Percentiles rank a stretch among this genome's conserved stretches.
These are phyloP conservation scores for Tenthredo scrophulariae DNA, from an alignment of 2,888 invertebrate genomes.

Conservation along the genomic window DNA sequence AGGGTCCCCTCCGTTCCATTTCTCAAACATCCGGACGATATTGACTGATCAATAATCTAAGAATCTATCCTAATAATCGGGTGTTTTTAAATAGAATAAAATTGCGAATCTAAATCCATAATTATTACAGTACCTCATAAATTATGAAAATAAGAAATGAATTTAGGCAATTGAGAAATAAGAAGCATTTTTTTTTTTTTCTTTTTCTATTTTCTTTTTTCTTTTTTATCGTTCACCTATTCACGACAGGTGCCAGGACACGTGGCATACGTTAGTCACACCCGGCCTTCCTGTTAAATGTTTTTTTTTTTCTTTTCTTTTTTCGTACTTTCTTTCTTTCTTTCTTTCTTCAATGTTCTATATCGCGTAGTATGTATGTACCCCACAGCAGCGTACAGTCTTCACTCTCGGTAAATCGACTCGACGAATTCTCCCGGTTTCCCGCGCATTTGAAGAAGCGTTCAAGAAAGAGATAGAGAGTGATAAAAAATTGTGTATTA, in stretches of 20 bases:
- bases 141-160: neutral
- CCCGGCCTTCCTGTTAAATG: slow-evolving; percentile 48
- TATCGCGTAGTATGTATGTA: neutral
- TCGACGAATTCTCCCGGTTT: neutral
- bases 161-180: neutral
- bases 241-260: slow-evolving; percentile 46
- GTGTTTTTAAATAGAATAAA: neutral
- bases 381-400: slow-evolving; percentile 8
- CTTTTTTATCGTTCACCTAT: slow-evolving; percentile 34
- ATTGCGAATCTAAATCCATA: neutral
- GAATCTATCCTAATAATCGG: neutral
- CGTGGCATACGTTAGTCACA: slow-evolving; percentile 46
- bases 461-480: neutral
- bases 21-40: neutral
- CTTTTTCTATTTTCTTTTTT: neutral
- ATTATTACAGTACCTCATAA: neutral
- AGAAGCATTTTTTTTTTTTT: neutral
- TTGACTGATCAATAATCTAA: neutral
- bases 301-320: slow-evolving; percentile 1
- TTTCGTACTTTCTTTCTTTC: neutral
- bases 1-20: neutral
- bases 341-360: slow-evolving; percentile 7
- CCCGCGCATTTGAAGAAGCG: slow-evolving; percentile 14
- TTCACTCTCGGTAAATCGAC: neutral
- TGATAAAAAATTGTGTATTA: neutral